Evolutionary conservation across 2,888 invertebrate genomes (phyloP).

Genomic region (Oligia strigilis): DNA sequence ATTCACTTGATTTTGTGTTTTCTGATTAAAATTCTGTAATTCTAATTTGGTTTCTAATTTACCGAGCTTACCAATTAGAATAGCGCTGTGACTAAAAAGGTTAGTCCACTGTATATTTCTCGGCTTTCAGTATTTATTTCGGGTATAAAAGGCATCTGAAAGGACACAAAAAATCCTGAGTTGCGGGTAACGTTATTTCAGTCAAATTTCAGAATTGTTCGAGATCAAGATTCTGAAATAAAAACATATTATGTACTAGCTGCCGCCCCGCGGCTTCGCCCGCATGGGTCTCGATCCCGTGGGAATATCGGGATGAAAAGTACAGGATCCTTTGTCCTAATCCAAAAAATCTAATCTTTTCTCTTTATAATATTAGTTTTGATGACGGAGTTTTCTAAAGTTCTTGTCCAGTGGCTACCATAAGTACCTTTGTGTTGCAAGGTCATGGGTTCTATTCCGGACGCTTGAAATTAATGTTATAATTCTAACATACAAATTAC

Average conservation of each 20-base stretch:
- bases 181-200: background rate
- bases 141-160: background rate
- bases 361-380: background rate
- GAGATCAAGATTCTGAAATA: background rate
- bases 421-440: conserved; percentile 9
- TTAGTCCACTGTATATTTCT: background rate
- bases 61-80: background rate
- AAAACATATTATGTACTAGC: background rate
- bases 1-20: background rate
- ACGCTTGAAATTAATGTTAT: conserved; percentile 46
- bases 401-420: background rate
- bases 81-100: background rate
- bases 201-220: background rate
- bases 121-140: conserved; percentile 8
- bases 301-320: background rate
- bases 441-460: conserved; percentile 41
- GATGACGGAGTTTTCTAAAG: conserved; percentile 4
- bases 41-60: background rate
- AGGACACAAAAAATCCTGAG: background rate
- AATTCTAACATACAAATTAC: conserved; percentile 60
- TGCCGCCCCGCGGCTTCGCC: background rate
- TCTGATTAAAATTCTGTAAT: background rate
- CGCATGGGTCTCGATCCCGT: background rate
- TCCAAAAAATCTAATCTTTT: background rate
- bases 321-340: background rate